phyloP scores from a whole-genome alignment of 2,888 invertebrate species.

The Lutraria lutraria region DNA sequence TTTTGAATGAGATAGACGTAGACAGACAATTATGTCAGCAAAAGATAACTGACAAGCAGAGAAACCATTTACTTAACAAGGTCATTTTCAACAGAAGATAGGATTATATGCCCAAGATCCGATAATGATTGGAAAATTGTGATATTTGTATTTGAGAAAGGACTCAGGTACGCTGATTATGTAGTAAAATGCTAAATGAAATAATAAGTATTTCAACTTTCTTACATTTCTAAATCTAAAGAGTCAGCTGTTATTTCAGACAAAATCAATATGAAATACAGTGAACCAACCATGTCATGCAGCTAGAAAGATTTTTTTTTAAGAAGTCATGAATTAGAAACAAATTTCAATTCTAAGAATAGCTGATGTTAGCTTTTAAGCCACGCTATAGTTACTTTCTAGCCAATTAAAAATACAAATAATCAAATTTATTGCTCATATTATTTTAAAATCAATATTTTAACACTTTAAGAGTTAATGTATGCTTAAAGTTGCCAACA shows the following conservation, averaged over 20 bases:
- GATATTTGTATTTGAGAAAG: background rate
- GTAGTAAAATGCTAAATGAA: background rate
- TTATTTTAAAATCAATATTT: too few species aligned
- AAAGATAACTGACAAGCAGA: background rate
- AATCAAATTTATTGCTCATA: too few species aligned
- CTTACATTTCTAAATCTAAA: background rate
- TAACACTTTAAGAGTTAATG: too few species aligned
- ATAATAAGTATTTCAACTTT: background rate
- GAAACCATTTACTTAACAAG: conserved; percentile 17
- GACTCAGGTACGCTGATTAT: background rate
- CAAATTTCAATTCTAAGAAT: too few species aligned
- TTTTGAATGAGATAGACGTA: background rate
- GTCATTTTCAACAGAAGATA: background rate
- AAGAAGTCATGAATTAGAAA: too few species aligned
- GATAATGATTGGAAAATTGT: background rate
- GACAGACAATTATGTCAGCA: conserved; percentile 20
- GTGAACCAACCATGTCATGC: background rate
- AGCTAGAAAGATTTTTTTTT: too few species aligned
- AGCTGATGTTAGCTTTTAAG: too few species aligned
- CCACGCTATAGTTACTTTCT: too few species aligned
- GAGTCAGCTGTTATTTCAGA: background rate
- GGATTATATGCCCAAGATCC: background rate
- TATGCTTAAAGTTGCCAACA: too few species aligned
- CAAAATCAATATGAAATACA: background rate
- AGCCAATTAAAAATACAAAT: too few species aligned